Base-by-base conservation (phyloP, 1,140 invertebrate species). In the Drosophila ambigua region DNA sequence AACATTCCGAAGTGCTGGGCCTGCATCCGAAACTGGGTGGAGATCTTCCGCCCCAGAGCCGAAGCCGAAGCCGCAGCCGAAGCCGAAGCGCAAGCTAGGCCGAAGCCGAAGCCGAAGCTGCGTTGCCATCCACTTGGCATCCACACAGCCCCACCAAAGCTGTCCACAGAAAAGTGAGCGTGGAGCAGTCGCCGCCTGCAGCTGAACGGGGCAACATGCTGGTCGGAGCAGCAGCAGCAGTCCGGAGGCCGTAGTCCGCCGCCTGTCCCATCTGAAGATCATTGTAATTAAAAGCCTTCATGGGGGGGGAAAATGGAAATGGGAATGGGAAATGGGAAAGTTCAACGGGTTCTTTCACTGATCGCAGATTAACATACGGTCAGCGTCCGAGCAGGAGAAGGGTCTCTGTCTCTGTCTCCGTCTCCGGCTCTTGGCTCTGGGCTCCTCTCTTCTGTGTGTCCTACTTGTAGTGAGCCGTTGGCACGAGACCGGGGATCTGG, bases 21-120 rank as follows among this genome's bases (percentile, higher is more conserved):
- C 81, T 85, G 85, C 81, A 91, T 84, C 90, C 85, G 77, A 90
- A 90, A 88, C 90, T 91, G 90, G 90, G 90, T 91, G 90, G 90
- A 91, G 90, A 91, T 91, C 90, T 91, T 91, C 90, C 90, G 89
- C 90, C 88, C 90, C 84, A 79, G 71, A 75, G 61, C 71, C 78
- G 78, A 66, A 41, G 41, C 31, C 43, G 23, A 59, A 26, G 55
- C 31, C 11, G 6, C n/a, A 58, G 16, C 53, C 66, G 50, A 31
- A 72, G 66, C 60, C 54, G 43, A 54, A 58, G 55, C 23, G n/a
- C 11, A 5, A 39, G 35, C 35, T 2, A 2, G 11, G n/a, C n/a
- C n/a, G n/a, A n/a, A 39, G 16, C 64, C 13, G 15, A 6, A 6
- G 28, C 28, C 26, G 43, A 54, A 52, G 46, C 71, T 60, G 55